Conservation (phyloP, 2,113 vertebrate species). For the Mobula birostris region DNA sequence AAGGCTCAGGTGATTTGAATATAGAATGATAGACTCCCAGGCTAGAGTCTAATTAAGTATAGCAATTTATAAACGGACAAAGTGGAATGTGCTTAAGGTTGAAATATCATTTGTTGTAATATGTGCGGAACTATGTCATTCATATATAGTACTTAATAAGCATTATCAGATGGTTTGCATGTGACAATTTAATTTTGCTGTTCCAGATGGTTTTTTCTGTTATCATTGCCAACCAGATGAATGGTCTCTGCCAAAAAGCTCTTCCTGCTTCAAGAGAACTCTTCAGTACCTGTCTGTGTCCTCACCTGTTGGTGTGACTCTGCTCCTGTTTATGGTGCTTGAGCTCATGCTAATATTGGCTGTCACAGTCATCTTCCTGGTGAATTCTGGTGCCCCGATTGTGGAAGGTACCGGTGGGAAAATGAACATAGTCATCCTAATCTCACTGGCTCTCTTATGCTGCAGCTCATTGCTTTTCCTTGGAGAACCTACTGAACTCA, state of each 20-base stretch:
- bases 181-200: not conserved
- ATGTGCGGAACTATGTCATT: not conserved
- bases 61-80: too few relatives aligned
- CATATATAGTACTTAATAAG: conserved; percentile 30
- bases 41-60: too few relatives aligned
- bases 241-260: conserved; percentile 63
- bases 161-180: not conserved
- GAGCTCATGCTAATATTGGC: conserved; percentile 43
- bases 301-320: conserved; percentile 42
- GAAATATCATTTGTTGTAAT: conserved; percentile 39
- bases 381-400: conserved; percentile 50
- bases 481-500: conserved; percentile 51
- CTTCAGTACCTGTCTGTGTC: conserved; percentile 59
- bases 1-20: too few relatives aligned
- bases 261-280: conserved; percentile 51
- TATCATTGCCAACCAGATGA: conserved; percentile 55
- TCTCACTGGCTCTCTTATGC: conserved; percentile 53
- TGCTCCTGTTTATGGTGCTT: conserved; percentile 47
- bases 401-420: conserved; percentile 59
- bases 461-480: conserved; percentile 61
- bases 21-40: too few relatives aligned
- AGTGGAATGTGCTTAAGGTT: accelerated
- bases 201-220: conserved; percentile 61
- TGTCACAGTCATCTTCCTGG: conserved; percentile 53
- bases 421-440: conserved; percentile 53